Conservation (phyloP, 2,113 vertebrate species). For the Grammomys surdaster region DNA sequence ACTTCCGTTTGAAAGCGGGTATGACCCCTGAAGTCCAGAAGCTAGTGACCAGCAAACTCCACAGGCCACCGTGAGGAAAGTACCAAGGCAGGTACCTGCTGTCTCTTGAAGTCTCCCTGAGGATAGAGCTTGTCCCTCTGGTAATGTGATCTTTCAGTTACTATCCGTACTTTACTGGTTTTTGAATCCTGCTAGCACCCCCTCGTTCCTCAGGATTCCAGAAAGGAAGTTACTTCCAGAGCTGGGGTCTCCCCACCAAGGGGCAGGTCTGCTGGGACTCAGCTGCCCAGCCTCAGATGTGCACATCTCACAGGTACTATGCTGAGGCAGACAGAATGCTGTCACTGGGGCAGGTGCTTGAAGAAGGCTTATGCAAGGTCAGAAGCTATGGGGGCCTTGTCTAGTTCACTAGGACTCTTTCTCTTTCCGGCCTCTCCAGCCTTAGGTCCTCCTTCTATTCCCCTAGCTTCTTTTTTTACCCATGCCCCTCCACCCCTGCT, state of each 20-base stretch:
- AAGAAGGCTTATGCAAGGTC: not conserved
- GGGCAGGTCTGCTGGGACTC: not conserved
- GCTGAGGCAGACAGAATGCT: not conserved
- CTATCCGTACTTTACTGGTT: not conserved
- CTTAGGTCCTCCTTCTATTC: not conserved
- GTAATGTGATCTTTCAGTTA: not conserved
- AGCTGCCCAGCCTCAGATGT: no score
- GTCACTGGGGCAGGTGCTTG: not conserved
- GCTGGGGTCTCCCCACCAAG: not conserved
- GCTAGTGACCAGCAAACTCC: no score
- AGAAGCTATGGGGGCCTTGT: fast-evolving
- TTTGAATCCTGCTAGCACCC: not conserved
- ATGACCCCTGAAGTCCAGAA: fast-evolving
- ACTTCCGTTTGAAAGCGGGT: not conserved
- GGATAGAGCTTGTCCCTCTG: fast-evolving
- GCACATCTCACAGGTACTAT: not conserved
- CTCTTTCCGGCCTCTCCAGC: not conserved
- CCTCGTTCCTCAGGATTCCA: not conserved
- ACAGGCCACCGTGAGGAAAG: fast-evolving
- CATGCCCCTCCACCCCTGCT: not conserved
- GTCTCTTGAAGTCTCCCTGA: fast-evolving
- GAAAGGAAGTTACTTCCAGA: not conserved
- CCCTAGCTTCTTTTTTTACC: fast-evolving
- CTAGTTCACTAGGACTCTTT: not conserved
- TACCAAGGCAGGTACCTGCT: not conserved